These are phyloP conservation scores for Bubo bubo DNA, from an alignment of 2,113 vertebrate genomes.

Conservation along the genomic window DNA sequence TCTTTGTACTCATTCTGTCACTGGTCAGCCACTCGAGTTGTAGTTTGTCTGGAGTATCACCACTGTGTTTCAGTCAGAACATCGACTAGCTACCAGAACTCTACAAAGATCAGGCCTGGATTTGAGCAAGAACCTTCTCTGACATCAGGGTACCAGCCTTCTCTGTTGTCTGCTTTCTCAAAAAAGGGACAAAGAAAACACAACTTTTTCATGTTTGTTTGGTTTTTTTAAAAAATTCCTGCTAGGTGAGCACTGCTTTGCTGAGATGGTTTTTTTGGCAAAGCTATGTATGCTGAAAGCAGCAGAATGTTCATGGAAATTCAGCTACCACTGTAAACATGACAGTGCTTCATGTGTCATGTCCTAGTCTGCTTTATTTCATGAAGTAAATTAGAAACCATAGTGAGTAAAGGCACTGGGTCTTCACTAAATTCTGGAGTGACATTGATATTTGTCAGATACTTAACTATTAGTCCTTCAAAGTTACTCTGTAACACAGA, in stretches of 20 bases:
- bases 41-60: background rate
- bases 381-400: background rate
- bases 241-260: background rate
- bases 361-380: background rate
- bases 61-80: background rate
- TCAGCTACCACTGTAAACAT: background rate
- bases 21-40: background rate
- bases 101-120: background rate
- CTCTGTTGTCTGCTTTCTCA: background rate
- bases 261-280: background rate
- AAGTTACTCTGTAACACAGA: background rate
- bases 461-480: background rate
- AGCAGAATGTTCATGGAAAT: background rate
- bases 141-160: background rate
- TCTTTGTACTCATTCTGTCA: background rate
- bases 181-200: background rate
- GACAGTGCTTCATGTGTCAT: background rate
- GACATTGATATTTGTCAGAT: background rate
- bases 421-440: background rate
- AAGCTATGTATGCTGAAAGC: background rate
- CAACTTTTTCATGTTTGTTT: background rate
- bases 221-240: background rate
- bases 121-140: background rate
- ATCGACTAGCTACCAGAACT: background rate
- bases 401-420: background rate